phyloP scores from a whole-genome alignment of 2,888 invertebrate species.

The Pyrgus malvae region DNA sequence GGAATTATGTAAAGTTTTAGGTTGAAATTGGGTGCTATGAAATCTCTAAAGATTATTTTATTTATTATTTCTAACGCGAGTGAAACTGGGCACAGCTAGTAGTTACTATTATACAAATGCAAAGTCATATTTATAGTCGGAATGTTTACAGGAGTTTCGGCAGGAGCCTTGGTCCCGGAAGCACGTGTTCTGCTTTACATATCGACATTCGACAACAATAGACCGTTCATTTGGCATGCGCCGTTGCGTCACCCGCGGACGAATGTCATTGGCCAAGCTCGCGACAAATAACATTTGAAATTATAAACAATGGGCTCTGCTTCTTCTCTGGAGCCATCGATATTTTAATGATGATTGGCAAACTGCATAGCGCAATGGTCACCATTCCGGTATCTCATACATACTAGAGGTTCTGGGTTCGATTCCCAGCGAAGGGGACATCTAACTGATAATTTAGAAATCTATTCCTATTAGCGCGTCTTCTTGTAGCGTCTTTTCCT shows the following conservation, averaged over 20 bases:
- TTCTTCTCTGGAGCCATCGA: slow-evolving; percentile 6
- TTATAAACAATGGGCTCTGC: slow-evolving; percentile 29
- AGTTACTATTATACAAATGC: not conserved
- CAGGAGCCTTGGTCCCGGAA: slow-evolving; percentile 45
- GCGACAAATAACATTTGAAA: slow-evolving; percentile 32
- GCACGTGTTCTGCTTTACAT: slow-evolving; percentile 55
- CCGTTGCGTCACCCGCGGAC: slow-evolving; percentile 37
- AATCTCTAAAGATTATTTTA: no score
- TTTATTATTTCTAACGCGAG: no score
- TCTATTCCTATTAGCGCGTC: no score
- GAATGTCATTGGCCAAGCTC: slow-evolving; percentile 29
- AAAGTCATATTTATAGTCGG: not conserved
- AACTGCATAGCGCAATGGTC: no score
- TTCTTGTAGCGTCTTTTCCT: no score
- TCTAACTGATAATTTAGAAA: no score
- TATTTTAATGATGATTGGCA: not conserved
- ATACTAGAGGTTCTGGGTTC: no score
- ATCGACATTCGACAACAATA: slow-evolving; percentile 47
- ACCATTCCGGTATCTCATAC: no score
- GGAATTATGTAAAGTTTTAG: no score
- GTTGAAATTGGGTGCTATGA: no score
- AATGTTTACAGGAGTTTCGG: slow-evolving; percentile 11
- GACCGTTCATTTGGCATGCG: slow-evolving; percentile 43
- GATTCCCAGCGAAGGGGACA: no score
- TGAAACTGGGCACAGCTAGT: no score